Evolutionary conservation across 2,797 vertebrate species (phyloP).

Genomic region (Phyllotis vaccarum): DNA sequence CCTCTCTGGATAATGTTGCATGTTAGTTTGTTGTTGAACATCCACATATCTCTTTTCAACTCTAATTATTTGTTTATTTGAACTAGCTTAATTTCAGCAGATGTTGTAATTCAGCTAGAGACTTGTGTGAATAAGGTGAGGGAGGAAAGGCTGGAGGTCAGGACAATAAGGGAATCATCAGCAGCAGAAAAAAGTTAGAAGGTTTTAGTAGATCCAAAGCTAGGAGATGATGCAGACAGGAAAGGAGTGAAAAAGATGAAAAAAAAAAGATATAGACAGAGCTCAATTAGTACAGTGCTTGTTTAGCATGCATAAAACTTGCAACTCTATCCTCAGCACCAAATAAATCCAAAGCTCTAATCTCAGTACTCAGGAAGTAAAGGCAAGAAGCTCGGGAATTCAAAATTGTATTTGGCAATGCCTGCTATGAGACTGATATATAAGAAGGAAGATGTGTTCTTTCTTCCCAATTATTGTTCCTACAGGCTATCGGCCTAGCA

Average conservation of each 20-base stretch:
- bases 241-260: neutral
- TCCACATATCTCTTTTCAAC: slow-evolving; percentile 62
- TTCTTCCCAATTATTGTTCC: neutral
- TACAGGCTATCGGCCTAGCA: neutral
- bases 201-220: neutral
- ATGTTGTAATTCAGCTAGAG: slow-evolving; percentile 43
- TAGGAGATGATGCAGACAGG: neutral
- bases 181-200: neutral
- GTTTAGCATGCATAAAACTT: neutral
- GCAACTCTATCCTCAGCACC: neutral
- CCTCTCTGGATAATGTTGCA: slow-evolving; percentile 64
- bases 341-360: neutral
- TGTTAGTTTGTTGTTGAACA: slow-evolving; percentile 44
- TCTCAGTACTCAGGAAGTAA: neutral
- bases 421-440: neutral
- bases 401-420: neutral
- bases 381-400: neutral
- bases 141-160: slow-evolving; percentile 29
- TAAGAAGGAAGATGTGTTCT: neutral
- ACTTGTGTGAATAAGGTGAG: neutral
- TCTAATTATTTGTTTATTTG: slow-evolving; percentile 74
- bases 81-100: slow-evolving; percentile 70
- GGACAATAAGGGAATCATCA: slow-evolving; percentile 11
- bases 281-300: neutral
- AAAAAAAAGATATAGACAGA: neutral